A percentile compares a stretch with the other conserved stretches of the same genome.
These are phyloP conservation scores for Caenorhabditis japonica DNA, from an alignment of 2,888 invertebrate genomes.

Conservation along the genomic window DNA sequence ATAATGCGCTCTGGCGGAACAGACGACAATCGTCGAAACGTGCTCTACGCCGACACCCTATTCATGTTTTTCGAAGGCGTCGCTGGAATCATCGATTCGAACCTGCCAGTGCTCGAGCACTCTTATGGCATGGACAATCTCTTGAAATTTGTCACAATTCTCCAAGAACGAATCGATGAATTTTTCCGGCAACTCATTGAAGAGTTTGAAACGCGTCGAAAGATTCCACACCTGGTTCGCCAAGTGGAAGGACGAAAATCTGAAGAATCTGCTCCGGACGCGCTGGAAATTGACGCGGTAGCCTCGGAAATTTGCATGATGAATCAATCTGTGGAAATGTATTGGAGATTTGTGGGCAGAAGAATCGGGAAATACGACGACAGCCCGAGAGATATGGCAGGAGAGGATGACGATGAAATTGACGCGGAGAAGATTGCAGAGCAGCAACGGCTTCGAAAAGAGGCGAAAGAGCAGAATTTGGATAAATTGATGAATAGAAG, in stretches of 20 bases:
- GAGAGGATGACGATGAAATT: slow-evolving; percentile 25
- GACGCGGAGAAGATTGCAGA: slow-evolving; percentile 42
- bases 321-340: slow-evolving; percentile 90
- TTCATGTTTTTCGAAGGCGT: slow-evolving; percentile 89
- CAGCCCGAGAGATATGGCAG: slow-evolving; percentile 13
- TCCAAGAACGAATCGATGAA: slow-evolving; percentile 81
- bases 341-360: slow-evolving; percentile 88
- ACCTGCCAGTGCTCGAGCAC: slow-evolving; percentile 90
- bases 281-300: slow-evolving; percentile 88
- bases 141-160: slow-evolving; percentile 83
- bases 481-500: slow-evolving; percentile 73
- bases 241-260: slow-evolving; percentile 6
- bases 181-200: slow-evolving; percentile 57
- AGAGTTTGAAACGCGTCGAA: slow-evolving; percentile 52
- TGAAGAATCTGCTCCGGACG: slow-evolving; percentile 80
- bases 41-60: slow-evolving; percentile 88
- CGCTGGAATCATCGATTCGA: slow-evolving; percentile 84
- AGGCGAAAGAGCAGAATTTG: slow-evolving; percentile 70
- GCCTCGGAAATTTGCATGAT: slow-evolving; percentile 92
- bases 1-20: slow-evolving; percentile 77
- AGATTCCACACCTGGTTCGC: slow-evolving; percentile 26
- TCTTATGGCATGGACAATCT: slow-evolving; percentile 88
- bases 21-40: slow-evolving; percentile 84
- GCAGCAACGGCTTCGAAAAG: slow-evolving; percentile 40
- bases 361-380: slow-evolving; percentile 80